Conservation (phyloP, 2,797 vertebrate species). For the Scleropages formosus region DNA sequence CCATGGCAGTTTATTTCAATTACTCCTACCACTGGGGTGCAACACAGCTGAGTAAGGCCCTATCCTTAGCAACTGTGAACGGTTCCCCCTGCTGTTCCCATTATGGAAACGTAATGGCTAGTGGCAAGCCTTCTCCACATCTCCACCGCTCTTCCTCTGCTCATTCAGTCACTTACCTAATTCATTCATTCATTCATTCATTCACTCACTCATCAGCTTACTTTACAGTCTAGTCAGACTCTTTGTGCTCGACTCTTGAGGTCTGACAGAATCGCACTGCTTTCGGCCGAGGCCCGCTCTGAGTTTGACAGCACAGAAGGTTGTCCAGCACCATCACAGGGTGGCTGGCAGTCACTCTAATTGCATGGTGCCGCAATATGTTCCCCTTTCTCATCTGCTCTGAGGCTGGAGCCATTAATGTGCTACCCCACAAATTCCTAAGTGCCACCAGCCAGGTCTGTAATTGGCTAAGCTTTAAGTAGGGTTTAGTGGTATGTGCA, state of each 20-base stretch:
- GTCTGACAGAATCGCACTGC: conserved; percentile 4
- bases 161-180: not conserved
- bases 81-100: not conserved
- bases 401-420: conserved; percentile 15
- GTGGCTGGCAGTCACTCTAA: conserved; percentile 19
- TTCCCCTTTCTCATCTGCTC: conserved; percentile 27
- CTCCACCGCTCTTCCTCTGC: not conserved
- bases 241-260: not conserved
- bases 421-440: conserved; percentile 10
- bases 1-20: conserved; percentile 21
- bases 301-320: conserved; percentile 23
- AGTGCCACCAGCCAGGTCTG: conserved; percentile 10
- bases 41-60: not conserved
- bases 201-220: not conserved
- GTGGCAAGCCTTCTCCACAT: not conserved
- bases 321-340: not conserved
- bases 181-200: not conserved
- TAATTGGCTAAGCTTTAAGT: conserved; percentile 23
- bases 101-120: not conserved
- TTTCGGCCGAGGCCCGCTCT: not conserved
- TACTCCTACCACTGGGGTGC: not conserved
- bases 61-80: not conserved
- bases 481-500: conserved; percentile 25
- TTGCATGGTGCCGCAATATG: conserved; percentile 27
- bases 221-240: not conserved